phyloP scores from a whole-genome alignment of 2,797 vertebrate genomes.

The Cheirogaleus major region DNA sequence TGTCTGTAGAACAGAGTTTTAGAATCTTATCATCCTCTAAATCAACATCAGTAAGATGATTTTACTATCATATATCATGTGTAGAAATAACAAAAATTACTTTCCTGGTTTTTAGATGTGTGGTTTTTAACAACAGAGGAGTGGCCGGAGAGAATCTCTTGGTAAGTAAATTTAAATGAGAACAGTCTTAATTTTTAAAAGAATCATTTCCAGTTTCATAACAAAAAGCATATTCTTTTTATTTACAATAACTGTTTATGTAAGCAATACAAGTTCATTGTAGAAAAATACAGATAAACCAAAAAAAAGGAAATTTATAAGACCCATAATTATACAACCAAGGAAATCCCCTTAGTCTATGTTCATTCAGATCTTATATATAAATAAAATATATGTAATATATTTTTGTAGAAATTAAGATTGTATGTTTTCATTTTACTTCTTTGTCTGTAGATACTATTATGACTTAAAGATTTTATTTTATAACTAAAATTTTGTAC shows the following conservation, averaged over 20 bases:
- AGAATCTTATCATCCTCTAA: neutral
- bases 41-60: neutral
- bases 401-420: neutral
- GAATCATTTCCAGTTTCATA: conserved; percentile 55
- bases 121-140: conserved; percentile 98
- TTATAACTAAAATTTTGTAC: conserved; percentile 10
- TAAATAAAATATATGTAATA: neutral
- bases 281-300: neutral
- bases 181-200: conserved; percentile 48
- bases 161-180: conserved; percentile 89
- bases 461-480: neutral
- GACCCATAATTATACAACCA: neutral
- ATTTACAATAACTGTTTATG: conserved; percentile 13
- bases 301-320: neutral
- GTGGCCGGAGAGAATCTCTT: conserved; percentile 95
- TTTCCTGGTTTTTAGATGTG: conserved; percentile 91
- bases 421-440: neutral
- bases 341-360: neutral
- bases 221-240: conserved; percentile 26
- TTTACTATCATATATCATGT: conserved; percentile 16
- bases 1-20: neutral
- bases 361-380: neutral
- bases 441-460: too few relatives aligned
- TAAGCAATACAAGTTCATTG: neutral
- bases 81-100: conserved; percentile 67